Percentiles rank a stretch among this genome's conserved stretches.
Evolutionary conservation across 2,888 invertebrate genomes (phyloP).

Genomic region (Dolichopus griseipennis): DNA sequence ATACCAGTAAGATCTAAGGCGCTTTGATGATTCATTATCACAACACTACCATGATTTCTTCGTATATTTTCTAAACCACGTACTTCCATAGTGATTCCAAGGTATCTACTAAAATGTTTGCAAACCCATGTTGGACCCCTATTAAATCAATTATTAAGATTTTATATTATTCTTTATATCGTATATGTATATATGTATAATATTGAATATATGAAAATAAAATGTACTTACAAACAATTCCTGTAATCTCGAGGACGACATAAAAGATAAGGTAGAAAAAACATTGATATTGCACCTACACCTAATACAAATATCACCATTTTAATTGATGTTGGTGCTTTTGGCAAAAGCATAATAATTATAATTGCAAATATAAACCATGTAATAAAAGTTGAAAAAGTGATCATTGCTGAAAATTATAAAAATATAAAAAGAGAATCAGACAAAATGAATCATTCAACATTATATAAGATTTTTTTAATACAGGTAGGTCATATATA

Average conservation of each 20-base stretch:
- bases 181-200: too few species aligned
- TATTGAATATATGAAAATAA: not conserved
- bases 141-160: conserved; percentile 12
- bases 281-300: conserved; percentile 50
- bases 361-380: conserved; percentile 23
- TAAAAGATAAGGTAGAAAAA: conserved; percentile 68
- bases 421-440: not conserved
- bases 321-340: conserved; percentile 63
- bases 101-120: conserved; percentile 42
- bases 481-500: too few species aligned
- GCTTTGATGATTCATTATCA: conserved; percentile 85
- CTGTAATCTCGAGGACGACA: conserved; percentile 60
- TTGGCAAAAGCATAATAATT: conserved; percentile 34
- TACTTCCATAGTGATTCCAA: conserved; percentile 63
- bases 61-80: conserved; percentile 68
- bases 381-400: not conserved
- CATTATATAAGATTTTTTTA: too few species aligned
- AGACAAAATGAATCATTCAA: too few species aligned
- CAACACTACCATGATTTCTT: conserved; percentile 64
- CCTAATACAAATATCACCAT: conserved; percentile 55
- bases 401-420: not conserved
- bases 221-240: conserved; percentile 66
- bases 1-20: conserved; percentile 72
- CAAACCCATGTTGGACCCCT: conserved; percentile 64
- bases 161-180: too few species aligned